These are phyloP conservation scores for Julus scanicus DNA, from an alignment of 2,888 invertebrate genomes.

Conservation along the genomic window DNA sequence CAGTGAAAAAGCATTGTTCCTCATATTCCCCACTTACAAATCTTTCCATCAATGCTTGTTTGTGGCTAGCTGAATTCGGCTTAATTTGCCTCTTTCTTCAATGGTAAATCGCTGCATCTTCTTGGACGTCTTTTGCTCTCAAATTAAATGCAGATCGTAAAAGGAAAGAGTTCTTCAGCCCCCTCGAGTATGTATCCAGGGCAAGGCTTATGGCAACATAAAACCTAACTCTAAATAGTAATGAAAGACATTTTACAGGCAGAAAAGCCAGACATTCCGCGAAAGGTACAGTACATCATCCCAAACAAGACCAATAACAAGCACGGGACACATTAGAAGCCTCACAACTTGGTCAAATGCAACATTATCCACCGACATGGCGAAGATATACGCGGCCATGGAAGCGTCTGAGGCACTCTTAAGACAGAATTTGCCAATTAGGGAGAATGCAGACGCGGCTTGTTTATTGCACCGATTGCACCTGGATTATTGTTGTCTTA, in stretches of 20 bases:
- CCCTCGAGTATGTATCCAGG: neutral
- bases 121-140: neutral
- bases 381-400: neutral
- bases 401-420: neutral
- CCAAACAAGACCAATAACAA: neutral
- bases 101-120: neutral
- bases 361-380: neutral
- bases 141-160: neutral
- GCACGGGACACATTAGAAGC: neutral
- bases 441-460: neutral
- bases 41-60: neutral
- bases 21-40: neutral
- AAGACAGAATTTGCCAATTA: neutral
- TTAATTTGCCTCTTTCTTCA: neutral
- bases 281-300: neutral
- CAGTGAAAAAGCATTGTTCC: neutral
- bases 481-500: slow-evolving; percentile 11
- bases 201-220: slow-evolving; percentile 2
- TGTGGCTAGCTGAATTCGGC: neutral
- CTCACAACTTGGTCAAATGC: neutral
- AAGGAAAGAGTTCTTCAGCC: slow-evolving; percentile 1
- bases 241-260: neutral
- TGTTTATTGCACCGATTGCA: neutral
- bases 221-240: neutral
- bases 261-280: neutral